Evolutionary conservation across 2,888 invertebrate genomes (phyloP).

Genomic region (Notodonta dromedarius): DNA sequence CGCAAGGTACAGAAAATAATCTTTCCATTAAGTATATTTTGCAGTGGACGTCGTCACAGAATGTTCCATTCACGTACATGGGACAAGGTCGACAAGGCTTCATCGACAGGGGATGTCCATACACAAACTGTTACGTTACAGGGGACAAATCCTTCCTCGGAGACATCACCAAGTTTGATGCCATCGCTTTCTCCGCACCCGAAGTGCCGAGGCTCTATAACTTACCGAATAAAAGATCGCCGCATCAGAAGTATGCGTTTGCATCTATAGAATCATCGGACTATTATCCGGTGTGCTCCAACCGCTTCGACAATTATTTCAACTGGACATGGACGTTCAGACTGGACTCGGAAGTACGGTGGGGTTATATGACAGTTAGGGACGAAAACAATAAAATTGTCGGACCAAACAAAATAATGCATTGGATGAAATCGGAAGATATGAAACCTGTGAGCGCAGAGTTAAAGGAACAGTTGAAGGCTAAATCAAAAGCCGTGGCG

Average conservation of each 20-base stretch:
- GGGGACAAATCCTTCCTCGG: conserved; percentile 23
- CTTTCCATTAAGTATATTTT: conserved; percentile 55
- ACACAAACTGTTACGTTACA: conserved; percentile 21
- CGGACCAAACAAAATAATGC: conserved; percentile 54
- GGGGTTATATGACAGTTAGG: conserved; percentile 54
- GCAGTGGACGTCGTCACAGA: conserved; percentile 54
- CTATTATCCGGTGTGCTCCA: conserved; percentile 50
- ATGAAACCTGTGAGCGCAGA: conserved; percentile 51
- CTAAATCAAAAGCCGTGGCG: conserved; percentile 51
- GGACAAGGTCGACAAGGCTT: conserved; percentile 55
- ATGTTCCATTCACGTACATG: conserved; percentile 58
- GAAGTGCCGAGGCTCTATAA: conserved; percentile 10
- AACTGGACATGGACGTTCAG: conserved; percentile 70
- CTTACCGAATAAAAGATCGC: conserved; percentile 44
- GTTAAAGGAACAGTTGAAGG: conserved; percentile 33
- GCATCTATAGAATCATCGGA: conserved; percentile 60
- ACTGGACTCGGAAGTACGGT: conserved; percentile 58
- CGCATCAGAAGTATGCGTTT: conserved; percentile 61
- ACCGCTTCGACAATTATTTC: conserved; percentile 52
- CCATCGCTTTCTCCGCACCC: conserved; percentile 37
- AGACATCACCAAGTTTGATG: conserved; percentile 39
- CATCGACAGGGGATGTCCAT: conserved; percentile 49
- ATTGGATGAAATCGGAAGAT: conserved; percentile 48
- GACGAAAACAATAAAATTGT: conserved; percentile 42
- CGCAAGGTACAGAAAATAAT: conserved; percentile 13